Evolutionary conservation across 53 echinoderm and acorn worm species (phyloP), one percentile per base, ranked within the genome.

Genomic region (Echinometra lucunter): DNA sequence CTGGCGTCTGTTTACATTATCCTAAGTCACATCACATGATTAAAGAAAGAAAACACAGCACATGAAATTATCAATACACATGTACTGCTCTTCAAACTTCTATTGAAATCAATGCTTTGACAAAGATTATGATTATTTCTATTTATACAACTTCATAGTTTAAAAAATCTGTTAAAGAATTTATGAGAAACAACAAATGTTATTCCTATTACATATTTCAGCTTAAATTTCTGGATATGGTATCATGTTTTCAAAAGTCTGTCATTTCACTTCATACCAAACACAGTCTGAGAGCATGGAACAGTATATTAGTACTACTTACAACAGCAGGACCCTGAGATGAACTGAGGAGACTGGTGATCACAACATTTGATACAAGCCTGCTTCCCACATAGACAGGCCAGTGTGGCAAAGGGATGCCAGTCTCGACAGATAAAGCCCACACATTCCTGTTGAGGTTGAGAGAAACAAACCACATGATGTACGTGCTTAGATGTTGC

Each of bases 361-460:
- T 96, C 45, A 96, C 81, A 32, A 96, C 96, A 96, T 92, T 96
- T 4, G 97, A 91, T 45, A 96, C 92, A 8, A 97, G 95, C 53
- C 96, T 96, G 63, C 96, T 95, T 13, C 94, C 95, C 16, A 96
- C 80, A 34, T 95, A 91, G 35, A 96, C 88, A 44, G 96, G 97
- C 97, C 97, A 97, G 37, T 95, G 95, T 21, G 92, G 85, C 28
- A 97, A 40, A 45, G 94, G 72, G 30, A 69, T 92, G 30, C 97
- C 97, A 66, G 94, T 96, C 90, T 97, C 92, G 32, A 96, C 97
- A 69, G 89, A 92, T 45, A 97, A 88, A 17, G 93, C 97, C 97
- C 97, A 97, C 58, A 97, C 95, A 95, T 96, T 94, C 90, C 97
- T 97, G 91, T 9, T 11, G 42, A 27, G 90, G 40, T 44, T 42